phyloP scores from a whole-genome alignment of 37 sponge, comb jelly and placozoan genomes.

The Aplysina aerophoba region DNA sequence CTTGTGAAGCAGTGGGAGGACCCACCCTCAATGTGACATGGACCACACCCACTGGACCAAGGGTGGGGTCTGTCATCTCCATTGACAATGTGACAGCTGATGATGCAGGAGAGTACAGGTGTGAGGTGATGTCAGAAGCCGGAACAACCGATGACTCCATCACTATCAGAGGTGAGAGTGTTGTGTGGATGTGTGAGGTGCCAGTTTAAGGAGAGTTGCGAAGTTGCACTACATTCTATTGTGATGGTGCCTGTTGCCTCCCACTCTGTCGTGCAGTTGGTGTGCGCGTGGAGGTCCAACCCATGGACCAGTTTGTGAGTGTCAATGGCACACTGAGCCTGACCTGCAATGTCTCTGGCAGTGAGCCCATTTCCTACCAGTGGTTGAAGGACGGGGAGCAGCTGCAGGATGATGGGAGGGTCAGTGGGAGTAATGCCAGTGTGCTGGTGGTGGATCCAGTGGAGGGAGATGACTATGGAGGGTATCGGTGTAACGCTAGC shows the following conservation, averaged over 20 bases:
- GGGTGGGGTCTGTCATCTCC: background rate
- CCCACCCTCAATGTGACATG: no score
- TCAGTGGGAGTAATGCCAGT: background rate
- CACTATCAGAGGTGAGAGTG: background rate
- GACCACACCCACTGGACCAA: no score
- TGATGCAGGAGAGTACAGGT: conserved; percentile 67
- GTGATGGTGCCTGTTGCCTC: no score
- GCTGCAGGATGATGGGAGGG: background rate
- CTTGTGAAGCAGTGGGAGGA: conserved; percentile 57
- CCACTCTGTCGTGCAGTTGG: no score
- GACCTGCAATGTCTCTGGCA: conserved; percentile 4
- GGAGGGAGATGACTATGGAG: background rate
- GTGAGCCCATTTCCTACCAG: conserved; percentile 10
- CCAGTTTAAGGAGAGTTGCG: no score
- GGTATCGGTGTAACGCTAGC: background rate
- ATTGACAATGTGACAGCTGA: conserved; percentile 1
- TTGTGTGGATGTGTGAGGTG: no score
- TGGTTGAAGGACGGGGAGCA: background rate
- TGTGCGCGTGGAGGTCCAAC: background rate
- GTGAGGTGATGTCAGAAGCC: conserved; percentile 64
- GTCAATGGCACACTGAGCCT: background rate
- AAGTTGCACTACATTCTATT: no score
- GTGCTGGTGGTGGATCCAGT: background rate
- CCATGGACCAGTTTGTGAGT: background rate
- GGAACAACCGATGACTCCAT: conserved; percentile 6